Percentiles rank a stretch among this genome's conserved stretches.
Conservation (phyloP, 2,888 invertebrate genomes). For the Acanthosoma haemorrhoidale region DNA sequence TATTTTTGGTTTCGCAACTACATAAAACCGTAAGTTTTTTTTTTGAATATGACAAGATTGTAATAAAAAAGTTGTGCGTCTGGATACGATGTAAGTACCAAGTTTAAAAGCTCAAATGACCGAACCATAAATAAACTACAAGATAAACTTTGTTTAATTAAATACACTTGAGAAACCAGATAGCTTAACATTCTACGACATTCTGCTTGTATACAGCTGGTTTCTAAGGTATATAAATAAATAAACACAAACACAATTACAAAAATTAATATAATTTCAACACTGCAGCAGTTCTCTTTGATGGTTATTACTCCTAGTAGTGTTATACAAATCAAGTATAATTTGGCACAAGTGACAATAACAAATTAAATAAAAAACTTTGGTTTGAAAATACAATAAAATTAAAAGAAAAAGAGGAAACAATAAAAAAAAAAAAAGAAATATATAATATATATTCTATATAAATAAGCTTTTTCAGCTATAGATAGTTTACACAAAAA, state of each 20-base stretch:
- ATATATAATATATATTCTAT: not conserved
- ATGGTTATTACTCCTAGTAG: not conserved
- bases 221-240: not conserved
- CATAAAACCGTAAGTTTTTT: too few species aligned
- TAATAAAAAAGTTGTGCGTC: too few species aligned
- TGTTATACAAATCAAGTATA: not conserved
- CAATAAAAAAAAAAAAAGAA: not conserved
- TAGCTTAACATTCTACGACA: too few species aligned
- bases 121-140: too few species aligned
- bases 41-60: too few species aligned
- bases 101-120: too few species aligned
- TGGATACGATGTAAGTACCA: too few species aligned
- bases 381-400: constrained; percentile 11
- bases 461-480: constrained; percentile 2
- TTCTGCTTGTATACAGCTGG: too few species aligned
- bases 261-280: constrained; percentile 12
- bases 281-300: not conserved
- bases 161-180: too few species aligned
- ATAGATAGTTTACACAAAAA: constrained; percentile 14
- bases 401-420: not conserved
- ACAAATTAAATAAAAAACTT: constrained; percentile 20
- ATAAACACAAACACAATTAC: constrained; percentile 5
- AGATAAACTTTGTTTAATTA: too few species aligned
- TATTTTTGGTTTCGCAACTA: too few species aligned
- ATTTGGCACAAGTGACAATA: constrained; percentile 22